Percentiles rank a stretch among this genome's conserved stretches.
phyloP scores from a whole-genome alignment of 1,140 invertebrate species.

The Atta cephalotes region DNA sequence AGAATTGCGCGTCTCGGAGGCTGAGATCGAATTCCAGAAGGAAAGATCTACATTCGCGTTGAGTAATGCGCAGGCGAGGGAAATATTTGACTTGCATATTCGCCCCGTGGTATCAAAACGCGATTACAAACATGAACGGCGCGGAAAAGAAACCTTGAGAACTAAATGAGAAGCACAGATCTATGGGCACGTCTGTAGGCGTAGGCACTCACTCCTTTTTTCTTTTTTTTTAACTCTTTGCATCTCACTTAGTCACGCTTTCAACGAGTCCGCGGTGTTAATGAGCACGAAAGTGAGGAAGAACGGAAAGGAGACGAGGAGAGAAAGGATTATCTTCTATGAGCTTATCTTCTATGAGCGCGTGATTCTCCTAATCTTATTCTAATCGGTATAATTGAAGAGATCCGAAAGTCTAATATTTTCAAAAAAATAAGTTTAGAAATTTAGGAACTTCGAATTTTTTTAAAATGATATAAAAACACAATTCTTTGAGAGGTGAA shows the following conservation, averaged over 20 bases:
- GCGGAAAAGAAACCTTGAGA: slow-evolving; percentile 49
- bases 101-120: slow-evolving; percentile 51
- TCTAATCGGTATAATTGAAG: neutral
- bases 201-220: slow-evolving; percentile 40
- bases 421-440: neutral
- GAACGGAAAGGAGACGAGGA: neutral
- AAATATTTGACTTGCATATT: slow-evolving; percentile 53
- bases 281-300: slow-evolving; percentile 46
- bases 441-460: neutral
- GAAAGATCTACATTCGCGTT: slow-evolving; percentile 47
- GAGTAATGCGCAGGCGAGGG: slow-evolving; percentile 11
- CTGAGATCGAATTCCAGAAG: slow-evolving; percentile 41
- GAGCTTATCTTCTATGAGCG: neutral
- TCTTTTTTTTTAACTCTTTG: neutral
- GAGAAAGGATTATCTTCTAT: slow-evolving; percentile 17
- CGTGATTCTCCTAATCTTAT: neutral
- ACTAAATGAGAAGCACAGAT: slow-evolving; percentile 34
- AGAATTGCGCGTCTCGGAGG: slow-evolving; percentile 18
- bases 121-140: slow-evolving; percentile 13
- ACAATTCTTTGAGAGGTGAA: neutral
- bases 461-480: neutral
- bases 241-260: slow-evolving; percentile 51
- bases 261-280: slow-evolving; percentile 25
- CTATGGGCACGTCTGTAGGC: slow-evolving; percentile 46
- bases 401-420: neutral